These are phyloP conservation scores for Magallana angulata DNA, from an alignment of 1,140 invertebrate species.

Conservation along the genomic window DNA sequence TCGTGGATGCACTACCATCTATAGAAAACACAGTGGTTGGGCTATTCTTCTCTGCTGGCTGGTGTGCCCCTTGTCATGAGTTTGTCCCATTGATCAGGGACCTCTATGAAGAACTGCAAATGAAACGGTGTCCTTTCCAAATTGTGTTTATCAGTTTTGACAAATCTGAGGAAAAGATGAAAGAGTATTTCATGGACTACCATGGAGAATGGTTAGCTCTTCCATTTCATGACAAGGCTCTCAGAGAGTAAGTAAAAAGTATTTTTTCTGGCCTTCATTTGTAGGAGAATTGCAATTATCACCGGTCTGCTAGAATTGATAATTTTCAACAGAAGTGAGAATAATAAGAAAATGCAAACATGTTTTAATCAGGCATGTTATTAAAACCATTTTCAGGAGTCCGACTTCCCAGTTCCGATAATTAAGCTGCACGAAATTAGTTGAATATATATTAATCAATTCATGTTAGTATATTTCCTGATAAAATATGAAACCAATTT, in stretches of 20 bases:
- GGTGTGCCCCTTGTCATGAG: conserved; percentile 81
- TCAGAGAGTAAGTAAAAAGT: conserved; percentile 64
- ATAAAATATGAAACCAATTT: background rate
- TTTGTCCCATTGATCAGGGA: conserved; percentile 79
- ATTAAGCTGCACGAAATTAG: too few species aligned
- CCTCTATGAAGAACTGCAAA: conserved; percentile 82
- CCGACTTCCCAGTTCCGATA: too few species aligned
- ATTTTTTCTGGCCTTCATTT: background rate
- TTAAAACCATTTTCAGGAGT: too few species aligned
- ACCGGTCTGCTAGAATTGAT: too few species aligned
- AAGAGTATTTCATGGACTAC: conserved; percentile 82
- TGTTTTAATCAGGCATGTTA: too few species aligned
- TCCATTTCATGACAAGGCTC: conserved; percentile 61
- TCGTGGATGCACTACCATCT: conserved; percentile 48
- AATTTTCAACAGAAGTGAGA: too few species aligned
- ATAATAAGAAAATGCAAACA: too few species aligned
- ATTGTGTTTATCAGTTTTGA: conserved; percentile 86
- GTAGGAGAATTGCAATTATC: too few species aligned
- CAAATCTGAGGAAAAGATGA: conserved; percentile 84
- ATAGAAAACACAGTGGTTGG: conserved; percentile 64
- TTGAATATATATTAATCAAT: too few species aligned
- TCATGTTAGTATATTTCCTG: too few species aligned
- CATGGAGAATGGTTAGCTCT: conserved; percentile 68
- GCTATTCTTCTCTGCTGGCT: conserved; percentile 81
- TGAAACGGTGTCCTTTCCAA: conserved; percentile 83